Evolutionary conservation across 2,113 vertebrate species (phyloP).

Genomic region (Glaucomys volans): DNA sequence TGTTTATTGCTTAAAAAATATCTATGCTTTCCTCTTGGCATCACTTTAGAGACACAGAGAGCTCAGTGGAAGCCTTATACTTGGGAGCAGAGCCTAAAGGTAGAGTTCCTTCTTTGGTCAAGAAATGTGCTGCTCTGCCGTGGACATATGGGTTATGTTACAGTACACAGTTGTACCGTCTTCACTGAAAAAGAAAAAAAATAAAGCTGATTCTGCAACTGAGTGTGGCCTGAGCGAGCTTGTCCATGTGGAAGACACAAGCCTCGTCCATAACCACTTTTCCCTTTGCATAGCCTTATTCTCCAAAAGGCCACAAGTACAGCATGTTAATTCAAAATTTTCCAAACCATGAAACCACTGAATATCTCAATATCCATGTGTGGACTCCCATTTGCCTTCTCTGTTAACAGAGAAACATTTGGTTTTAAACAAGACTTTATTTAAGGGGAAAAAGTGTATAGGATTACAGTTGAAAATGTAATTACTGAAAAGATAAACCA

Average conservation of each 20-base stretch:
- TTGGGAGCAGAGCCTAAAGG: neutral
- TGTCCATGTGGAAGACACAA: slow-evolving; percentile 65
- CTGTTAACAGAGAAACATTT: slow-evolving; percentile 77
- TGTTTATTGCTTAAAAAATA: neutral
- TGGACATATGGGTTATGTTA: neutral
- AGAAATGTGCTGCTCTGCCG: neutral
- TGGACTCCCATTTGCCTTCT: slow-evolving; percentile 68
- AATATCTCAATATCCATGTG: slow-evolving; percentile 63
- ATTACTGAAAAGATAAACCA: slow-evolving; percentile 82
- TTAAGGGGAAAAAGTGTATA: slow-evolving; percentile 78
- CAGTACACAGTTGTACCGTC: neutral
- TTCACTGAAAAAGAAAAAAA: neutral
- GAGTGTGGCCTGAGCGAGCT: slow-evolving; percentile 67
- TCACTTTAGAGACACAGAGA: neutral
- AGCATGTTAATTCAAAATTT: slow-evolving; percentile 77
- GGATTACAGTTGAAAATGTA: slow-evolving; percentile 80
- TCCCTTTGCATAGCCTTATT: slow-evolving; percentile 37
- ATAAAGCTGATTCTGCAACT: slow-evolving; percentile 69
- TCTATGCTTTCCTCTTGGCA: neutral
- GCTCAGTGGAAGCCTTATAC: neutral
- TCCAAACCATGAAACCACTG: slow-evolving; percentile 80
- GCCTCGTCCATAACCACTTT: slow-evolving; percentile 48
- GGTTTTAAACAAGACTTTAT: slow-evolving; percentile 81
- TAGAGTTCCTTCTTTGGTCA: neutral
- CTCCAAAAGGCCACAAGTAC: slow-evolving; percentile 66